These are phyloP conservation scores for Drosophila quadrilineata DNA, from an alignment of 1,140 invertebrate species.

Conservation along the genomic window DNA sequence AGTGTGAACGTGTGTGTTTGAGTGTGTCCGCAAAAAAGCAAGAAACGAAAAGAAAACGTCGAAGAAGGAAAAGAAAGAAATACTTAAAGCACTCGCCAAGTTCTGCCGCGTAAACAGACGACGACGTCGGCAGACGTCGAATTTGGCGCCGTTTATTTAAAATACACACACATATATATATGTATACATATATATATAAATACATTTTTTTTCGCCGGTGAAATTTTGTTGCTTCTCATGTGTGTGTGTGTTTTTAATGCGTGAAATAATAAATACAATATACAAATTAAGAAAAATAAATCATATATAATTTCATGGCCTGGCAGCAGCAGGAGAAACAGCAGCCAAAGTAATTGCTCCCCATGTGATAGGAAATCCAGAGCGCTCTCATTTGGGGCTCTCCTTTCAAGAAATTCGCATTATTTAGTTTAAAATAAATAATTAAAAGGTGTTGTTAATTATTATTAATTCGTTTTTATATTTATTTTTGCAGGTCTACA, in stretches of 20 bases:
- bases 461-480: neutral
- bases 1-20: conserved; percentile 21
- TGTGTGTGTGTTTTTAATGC: neutral
- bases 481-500: conserved; percentile 81
- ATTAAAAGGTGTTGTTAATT: neutral
- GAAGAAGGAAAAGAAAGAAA: conserved; percentile 14
- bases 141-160: conserved; percentile 74
- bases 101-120: conserved; percentile 50
- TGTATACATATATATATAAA: too few species aligned
- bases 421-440: too few species aligned
- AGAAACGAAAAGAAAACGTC: conserved; percentile 31
- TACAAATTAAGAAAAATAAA: conserved; percentile 1
- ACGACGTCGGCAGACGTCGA: conserved; percentile 44
- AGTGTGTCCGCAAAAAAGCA: conserved; percentile 21
- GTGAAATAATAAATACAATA: neutral
- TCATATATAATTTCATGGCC: neutral
- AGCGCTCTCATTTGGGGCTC: too few species aligned
- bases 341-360: neutral
- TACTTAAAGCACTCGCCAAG: conserved; percentile 21
- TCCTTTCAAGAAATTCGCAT: too few species aligned
- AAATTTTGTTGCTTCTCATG: conserved; percentile 44
- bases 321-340: neutral
- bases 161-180: too few species aligned
- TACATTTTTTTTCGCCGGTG: conserved; percentile 46
- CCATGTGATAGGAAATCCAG: too few species aligned